Conservation (phyloP, 2,113 vertebrate genomes). For the Macroglossus sobrinus region DNA sequence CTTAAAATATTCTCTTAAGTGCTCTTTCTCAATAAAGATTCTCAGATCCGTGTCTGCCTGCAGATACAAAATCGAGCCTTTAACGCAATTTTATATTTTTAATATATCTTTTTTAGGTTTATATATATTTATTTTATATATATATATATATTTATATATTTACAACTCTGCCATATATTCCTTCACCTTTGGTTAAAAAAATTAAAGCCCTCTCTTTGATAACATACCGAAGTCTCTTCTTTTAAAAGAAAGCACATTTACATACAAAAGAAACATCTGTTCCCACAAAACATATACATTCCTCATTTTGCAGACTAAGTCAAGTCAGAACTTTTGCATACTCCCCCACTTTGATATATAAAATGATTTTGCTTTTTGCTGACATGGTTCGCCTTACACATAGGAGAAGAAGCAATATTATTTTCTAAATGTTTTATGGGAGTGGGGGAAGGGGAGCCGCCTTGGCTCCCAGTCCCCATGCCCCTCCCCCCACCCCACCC, state of each 20-base stretch:
- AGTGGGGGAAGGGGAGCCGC: constrained; percentile 71
- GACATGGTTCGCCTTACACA: constrained; percentile 76
- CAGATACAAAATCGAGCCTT: constrained; percentile 94
- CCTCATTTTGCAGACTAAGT: constrained; percentile 83
- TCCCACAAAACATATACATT: constrained; percentile 86
- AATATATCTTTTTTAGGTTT: constrained; percentile 92
- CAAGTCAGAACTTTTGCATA: constrained; percentile 81
- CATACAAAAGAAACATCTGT: constrained; percentile 86
- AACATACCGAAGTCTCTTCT: constrained; percentile 83
- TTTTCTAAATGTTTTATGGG: constrained; percentile 76
- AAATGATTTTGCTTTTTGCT: constrained; percentile 77
- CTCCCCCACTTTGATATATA: constrained; percentile 79
- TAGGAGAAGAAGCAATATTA: constrained; percentile 81
- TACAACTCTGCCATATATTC: constrained; percentile 93
- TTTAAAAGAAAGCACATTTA: constrained; percentile 86
- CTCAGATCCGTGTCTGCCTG: constrained; percentile 94
- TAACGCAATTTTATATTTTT: constrained; percentile 91
- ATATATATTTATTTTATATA: constrained; percentile 88
- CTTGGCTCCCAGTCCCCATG: constrained; percentile 71
- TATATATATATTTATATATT: constrained; percentile 91
- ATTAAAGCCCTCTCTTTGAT: constrained; percentile 90
- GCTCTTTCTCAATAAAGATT: constrained; percentile 90
- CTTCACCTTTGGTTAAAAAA: constrained; percentile 92
- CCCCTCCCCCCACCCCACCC: constrained; percentile 31
- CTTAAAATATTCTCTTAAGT: constrained; percentile 95